phyloP scores from a whole-genome alignment of 1,140 invertebrate genomes.

The Sitodiplosis mosellana region DNA sequence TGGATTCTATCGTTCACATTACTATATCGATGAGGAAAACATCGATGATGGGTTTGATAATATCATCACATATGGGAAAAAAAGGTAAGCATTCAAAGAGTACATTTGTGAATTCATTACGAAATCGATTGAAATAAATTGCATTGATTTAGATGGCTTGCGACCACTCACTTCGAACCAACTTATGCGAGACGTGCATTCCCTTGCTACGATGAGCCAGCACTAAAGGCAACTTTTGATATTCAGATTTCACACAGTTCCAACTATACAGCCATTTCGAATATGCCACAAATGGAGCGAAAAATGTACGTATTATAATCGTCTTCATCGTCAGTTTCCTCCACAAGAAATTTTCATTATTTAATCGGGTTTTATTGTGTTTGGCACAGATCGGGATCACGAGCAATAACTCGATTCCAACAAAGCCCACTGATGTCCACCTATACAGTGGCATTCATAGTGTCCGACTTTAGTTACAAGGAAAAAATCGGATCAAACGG shows the following conservation, averaged over 20 bases:
- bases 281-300: constrained; percentile 12
- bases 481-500: constrained; percentile 14
- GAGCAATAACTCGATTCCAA: constrained; percentile 24
- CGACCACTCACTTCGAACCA: not conserved
- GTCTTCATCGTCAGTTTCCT: no score
- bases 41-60: no score
- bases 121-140: not conserved
- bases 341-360: no score
- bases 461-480: constrained; percentile 30
- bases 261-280: constrained; percentile 35
- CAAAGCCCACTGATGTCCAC: constrained; percentile 49
- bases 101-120: no score
- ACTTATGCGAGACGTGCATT: not conserved
- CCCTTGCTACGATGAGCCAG: constrained; percentile 6
- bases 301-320: no score
- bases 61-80: no score
- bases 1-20: no score
- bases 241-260: constrained; percentile 36
- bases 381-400: no score
- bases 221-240: constrained; percentile 56
- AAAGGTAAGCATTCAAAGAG: no score
- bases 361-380: no score
- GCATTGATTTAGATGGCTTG: not conserved
- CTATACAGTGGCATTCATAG: constrained; percentile 59
- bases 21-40: no score